Conservation (phyloP, 2,113 vertebrate species). For the Acanthochromis polyacanthus region DNA sequence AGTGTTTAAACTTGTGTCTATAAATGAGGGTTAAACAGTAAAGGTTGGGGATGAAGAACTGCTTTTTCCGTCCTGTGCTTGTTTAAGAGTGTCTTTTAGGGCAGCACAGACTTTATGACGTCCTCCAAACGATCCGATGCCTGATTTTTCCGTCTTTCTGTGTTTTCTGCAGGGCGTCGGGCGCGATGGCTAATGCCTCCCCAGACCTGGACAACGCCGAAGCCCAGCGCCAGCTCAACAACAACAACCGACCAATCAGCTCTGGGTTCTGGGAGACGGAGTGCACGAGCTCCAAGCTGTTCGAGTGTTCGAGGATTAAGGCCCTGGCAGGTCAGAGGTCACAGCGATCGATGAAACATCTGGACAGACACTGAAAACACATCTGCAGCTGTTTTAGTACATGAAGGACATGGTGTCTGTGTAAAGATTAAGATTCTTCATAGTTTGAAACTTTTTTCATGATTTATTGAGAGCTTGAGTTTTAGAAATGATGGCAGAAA, state of each 20-base stretch:
- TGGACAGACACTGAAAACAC: slow-evolving; percentile 33
- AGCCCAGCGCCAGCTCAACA: slow-evolving; percentile 89
- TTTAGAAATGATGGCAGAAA: too few species aligned
- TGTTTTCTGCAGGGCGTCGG: slow-evolving; percentile 62
- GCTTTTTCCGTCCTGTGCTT: not conserved
- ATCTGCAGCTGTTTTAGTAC: not conserved
- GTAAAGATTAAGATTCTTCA: too few species aligned
- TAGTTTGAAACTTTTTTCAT: too few species aligned
- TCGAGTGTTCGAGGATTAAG: slow-evolving; percentile 94
- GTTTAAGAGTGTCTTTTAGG: not conserved
- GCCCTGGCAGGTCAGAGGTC: slow-evolving; percentile 89
- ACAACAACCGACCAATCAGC: slow-evolving; percentile 89
- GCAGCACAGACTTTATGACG: too few species aligned
- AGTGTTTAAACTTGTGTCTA: not conserved
- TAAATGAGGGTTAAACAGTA: slow-evolving; percentile 3
- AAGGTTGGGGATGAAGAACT: not conserved
- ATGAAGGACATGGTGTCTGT: not conserved
- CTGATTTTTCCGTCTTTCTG: not conserved
- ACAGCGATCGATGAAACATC: slow-evolving; percentile 1
- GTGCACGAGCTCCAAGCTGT: slow-evolving; percentile 90
- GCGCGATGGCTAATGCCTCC: slow-evolving; percentile 89
- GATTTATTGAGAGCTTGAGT: too few species aligned
- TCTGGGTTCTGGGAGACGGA: slow-evolving; percentile 87
- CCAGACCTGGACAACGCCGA: slow-evolving; percentile 93
- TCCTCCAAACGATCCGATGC: too few species aligned